These are phyloP conservation scores for Parascotia fuliginaria DNA, from an alignment of 2,888 invertebrate genomes.

Conservation along the genomic window DNA sequence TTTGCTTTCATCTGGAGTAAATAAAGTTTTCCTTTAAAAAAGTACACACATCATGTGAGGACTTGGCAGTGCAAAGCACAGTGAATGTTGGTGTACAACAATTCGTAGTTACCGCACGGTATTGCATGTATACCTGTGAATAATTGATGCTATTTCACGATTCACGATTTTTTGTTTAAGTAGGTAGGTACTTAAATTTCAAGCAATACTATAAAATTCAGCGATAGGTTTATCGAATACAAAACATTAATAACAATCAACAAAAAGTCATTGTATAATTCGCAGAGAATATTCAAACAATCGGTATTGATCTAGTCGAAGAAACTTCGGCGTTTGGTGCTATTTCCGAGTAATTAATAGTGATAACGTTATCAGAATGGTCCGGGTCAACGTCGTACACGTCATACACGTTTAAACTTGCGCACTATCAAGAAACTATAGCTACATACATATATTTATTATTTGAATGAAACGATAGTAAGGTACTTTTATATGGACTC, in stretches of 20 bases:
- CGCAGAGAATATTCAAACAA: neutral
- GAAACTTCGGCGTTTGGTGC: slow-evolving; percentile 24
- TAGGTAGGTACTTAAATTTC: no score
- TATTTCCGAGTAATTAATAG: slow-evolving; percentile 54
- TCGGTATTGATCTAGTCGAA: slow-evolving; percentile 5
- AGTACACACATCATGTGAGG: no score
- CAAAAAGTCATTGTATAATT: neutral
- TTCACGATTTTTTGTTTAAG: no score
- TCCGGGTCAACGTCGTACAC: slow-evolving; percentile 46
- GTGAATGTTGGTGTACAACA: no score
- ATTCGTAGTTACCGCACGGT: no score
- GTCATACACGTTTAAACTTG: slow-evolving; percentile 12
- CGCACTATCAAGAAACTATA: neutral
- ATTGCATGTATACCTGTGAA: no score
- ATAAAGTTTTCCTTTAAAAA: no score
- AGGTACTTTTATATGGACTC: neutral
- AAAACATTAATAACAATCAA: neutral
- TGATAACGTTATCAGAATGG: slow-evolving; percentile 53
- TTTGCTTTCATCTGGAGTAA: no score
- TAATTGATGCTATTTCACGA: no score
- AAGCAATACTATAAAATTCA: no score
- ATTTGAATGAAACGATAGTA: neutral
- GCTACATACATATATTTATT: neutral
- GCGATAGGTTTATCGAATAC: no score
- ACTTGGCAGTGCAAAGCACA: no score